Percentiles rank a stretch among this genome's conserved stretches.
phyloP scores from a whole-genome alignment of 2,888 invertebrate species.

The Microctonus aethiopoides region DNA sequence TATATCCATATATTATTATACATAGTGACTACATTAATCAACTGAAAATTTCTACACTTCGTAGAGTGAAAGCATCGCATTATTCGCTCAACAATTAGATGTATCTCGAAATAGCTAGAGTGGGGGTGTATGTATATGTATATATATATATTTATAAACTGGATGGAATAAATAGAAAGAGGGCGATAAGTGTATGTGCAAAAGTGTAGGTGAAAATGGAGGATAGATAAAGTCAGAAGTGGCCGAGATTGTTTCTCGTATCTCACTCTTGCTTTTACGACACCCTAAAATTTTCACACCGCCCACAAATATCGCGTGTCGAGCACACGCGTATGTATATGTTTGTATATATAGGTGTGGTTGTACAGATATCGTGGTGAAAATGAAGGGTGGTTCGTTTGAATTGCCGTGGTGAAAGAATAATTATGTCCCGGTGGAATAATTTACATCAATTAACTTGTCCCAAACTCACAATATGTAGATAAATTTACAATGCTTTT shows the following conservation, averaged over 20 bases:
- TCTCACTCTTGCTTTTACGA: conserved; percentile 4
- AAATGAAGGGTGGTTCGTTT: not conserved
- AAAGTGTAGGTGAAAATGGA: not conserved
- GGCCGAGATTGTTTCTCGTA: conserved; percentile 4
- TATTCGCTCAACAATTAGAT: not conserved
- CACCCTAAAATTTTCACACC: conserved; percentile 8
- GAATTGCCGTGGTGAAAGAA: not conserved
- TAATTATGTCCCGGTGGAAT: not conserved
- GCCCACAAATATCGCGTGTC: conserved; percentile 8
- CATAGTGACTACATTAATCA: not conserved
- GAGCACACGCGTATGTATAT: not conserved
- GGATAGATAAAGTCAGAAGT: not conserved
- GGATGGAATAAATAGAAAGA: not conserved
- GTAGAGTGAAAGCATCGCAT: conserved; percentile 5
- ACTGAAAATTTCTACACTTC: not conserved
- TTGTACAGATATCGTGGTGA: not conserved
- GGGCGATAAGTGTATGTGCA: not conserved
- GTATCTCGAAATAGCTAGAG: not conserved
- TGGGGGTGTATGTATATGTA: too few species aligned
- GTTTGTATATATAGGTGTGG: not conserved
- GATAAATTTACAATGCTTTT: not conserved
- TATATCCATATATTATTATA: not conserved
- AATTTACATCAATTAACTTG: not conserved
- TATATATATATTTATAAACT: not conserved
- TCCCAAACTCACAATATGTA: not conserved